These are phyloP conservation scores for Nebria salina DNA, from an alignment of 2,888 invertebrate genomes.

Conservation along the genomic window DNA sequence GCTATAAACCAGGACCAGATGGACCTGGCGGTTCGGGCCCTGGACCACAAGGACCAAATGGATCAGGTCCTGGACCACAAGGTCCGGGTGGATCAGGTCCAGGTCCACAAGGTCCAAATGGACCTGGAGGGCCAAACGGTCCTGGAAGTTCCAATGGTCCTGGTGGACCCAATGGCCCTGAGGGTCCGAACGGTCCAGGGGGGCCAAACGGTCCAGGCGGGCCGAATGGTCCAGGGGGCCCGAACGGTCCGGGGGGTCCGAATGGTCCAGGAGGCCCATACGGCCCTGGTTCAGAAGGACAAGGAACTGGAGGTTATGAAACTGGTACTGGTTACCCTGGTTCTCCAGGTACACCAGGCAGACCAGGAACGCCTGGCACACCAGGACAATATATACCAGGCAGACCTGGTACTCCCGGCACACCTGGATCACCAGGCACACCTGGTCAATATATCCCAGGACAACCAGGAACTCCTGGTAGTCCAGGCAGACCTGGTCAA, in stretches of 20 bases:
- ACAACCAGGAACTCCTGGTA: slow-evolving; percentile 51
- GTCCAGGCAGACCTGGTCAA: slow-evolving; percentile 50
- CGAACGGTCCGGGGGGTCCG: slow-evolving; percentile 27
- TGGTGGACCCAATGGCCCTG: slow-evolving; percentile 7
- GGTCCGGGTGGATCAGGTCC: slow-evolving; percentile 41
- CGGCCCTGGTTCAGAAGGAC: slow-evolving; percentile 23
- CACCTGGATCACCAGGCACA: slow-evolving; percentile 49
- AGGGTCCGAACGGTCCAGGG: slow-evolving; percentile 32
- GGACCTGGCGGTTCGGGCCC: slow-evolving; percentile 44
- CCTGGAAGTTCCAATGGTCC: slow-evolving; percentile 23
- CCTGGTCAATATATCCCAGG: slow-evolving; percentile 53
- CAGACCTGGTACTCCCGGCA: slow-evolving; percentile 34
- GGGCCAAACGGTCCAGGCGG: slow-evolving; percentile 45
- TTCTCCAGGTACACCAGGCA: slow-evolving; percentile 51
- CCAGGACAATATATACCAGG: slow-evolving; percentile 50
- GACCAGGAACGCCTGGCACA: slow-evolving; percentile 52
- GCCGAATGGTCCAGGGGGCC: slow-evolving; percentile 18
- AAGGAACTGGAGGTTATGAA: slow-evolving; percentile 21
- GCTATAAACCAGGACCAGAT: slow-evolving; percentile 28
- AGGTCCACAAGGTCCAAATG: slow-evolving; percentile 26
- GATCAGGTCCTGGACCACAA: slow-evolving; percentile 39
- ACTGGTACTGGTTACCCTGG: slow-evolving; percentile 31
- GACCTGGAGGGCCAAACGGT: slow-evolving; percentile 46
- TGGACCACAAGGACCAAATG: slow-evolving; percentile 32
- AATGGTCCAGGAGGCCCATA: slow-evolving; percentile 19